A percentile compares a stretch with the other conserved stretches of the same genome.
Conservation (phyloP, 2,797 vertebrate genomes). For the Sternarchorhynchus goeldii region DNA sequence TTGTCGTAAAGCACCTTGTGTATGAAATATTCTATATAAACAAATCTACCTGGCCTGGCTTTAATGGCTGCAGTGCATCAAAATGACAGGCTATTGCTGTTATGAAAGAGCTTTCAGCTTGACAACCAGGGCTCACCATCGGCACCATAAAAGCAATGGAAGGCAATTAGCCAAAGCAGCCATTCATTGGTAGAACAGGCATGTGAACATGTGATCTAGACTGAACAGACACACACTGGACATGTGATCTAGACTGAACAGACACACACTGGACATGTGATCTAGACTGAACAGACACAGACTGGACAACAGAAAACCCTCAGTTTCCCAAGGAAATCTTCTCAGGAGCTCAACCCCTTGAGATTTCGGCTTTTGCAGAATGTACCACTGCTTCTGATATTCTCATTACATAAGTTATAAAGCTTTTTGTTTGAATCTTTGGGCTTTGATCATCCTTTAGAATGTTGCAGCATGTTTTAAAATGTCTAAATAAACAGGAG, state of each 20-base stretch:
- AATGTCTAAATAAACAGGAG: background rate
- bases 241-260: background rate
- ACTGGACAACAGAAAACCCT: background rate
- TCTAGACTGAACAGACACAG: background rate
- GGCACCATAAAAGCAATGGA: background rate
- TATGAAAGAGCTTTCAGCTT: background rate
- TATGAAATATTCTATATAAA: no score
- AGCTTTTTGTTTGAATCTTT: background rate
- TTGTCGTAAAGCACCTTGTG: no score
- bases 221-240: background rate
- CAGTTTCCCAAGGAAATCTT: background rate
- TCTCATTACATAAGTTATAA: no score
- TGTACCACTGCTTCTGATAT: no score
- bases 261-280: background rate
- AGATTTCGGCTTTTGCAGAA: background rate
- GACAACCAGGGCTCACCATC: background rate
- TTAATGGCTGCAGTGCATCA: slow-evolving; percentile 24
- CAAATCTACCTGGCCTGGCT: no score
- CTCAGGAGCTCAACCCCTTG: background rate
- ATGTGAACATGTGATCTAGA: slow-evolving; percentile 5
- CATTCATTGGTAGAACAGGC: background rate
- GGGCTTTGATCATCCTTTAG: background rate
- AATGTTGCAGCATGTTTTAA: background rate
- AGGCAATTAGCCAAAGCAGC: background rate
- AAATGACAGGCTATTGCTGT: slow-evolving; percentile 7